Conservation (phyloP, 1,140 invertebrate genomes). For the Leptestheria dahalacensis region DNA sequence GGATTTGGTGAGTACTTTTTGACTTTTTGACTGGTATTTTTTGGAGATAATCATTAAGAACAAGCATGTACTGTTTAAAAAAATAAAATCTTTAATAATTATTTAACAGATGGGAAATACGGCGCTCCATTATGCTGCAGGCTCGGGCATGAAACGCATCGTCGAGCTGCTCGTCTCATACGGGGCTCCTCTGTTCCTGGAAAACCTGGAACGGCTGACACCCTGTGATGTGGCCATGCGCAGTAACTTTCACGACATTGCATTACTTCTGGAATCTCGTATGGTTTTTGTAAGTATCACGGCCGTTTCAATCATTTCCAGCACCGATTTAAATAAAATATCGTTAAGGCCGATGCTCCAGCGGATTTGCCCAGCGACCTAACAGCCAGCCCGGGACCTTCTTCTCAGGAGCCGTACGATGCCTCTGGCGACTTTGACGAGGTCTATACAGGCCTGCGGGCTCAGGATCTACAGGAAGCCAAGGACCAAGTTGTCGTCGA, state of each 20-base stretch:
- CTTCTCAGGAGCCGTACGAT: neutral
- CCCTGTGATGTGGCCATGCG: constrained; percentile 48
- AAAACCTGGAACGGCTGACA: constrained; percentile 44
- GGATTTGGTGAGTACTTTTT: constrained; percentile 43
- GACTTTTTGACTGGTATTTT: too few species aligned
- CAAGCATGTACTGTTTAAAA: too few species aligned
- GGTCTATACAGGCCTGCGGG: constrained; percentile 44
- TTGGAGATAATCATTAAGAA: too few species aligned
- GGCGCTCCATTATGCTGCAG: constrained; percentile 46
- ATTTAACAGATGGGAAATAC: constrained; percentile 43
- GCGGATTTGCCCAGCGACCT: neutral
- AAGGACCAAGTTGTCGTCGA: constrained; percentile 56
- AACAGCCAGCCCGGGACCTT: neutral
- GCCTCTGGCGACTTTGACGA: constrained; percentile 30
- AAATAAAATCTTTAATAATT: neutral
- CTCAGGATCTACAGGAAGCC: constrained; percentile 56
- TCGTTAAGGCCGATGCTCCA: constrained; percentile 26
- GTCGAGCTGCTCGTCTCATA: constrained; percentile 44
- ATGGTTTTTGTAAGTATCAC: constrained; percentile 49
- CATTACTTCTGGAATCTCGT: constrained; percentile 46
- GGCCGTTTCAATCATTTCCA: neutral
- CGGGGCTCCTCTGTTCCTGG: constrained; percentile 42
- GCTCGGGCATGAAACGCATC: constrained; percentile 44
- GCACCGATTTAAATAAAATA: neutral
- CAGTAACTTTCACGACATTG: constrained; percentile 41